Base-by-base conservation (phyloP, 2,797 vertebrate genomes). In the Gallinago nigripennis region DNA sequence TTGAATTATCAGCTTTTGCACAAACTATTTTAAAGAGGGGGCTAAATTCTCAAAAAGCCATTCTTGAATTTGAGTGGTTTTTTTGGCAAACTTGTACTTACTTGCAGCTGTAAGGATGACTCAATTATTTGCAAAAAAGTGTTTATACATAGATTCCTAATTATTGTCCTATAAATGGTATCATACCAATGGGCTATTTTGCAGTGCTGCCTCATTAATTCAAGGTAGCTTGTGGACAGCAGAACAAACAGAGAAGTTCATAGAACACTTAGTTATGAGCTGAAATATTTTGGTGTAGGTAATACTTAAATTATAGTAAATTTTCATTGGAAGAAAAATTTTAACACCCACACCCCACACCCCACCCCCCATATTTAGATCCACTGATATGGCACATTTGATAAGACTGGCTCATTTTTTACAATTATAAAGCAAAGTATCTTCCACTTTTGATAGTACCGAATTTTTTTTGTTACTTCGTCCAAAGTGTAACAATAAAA, bases 51-150 rank as follows among this genome's bases (percentile, higher is more conserved):
- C 31, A 75, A 93, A 88, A 82, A 70, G 1, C 9, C 16, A 33
- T 83, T 78, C 64, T 75, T 70, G 53, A 80, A 65, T 45, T 60
- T 28, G 20, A 78, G 35, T 39, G 23, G 28, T 20, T 21, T 84
- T 84, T 51, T 64, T 85, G 63, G 64, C 54, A 83, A 71, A 77
- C 11, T 66, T 84, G 13, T 54, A 63, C 35, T 65, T 82, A 80
- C 25, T 82, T 88, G 90, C 82, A 95, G 79, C 85, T 95, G 90
- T 81, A 94, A 90, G n/a, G 73, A 90, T 81, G 66, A 95, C 66
- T 94, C 61, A 90, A 51, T 75, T 95, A 75, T 68, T 93, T 90
- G 57, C 1, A 12, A 83, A 92, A 94, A n/a, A 87, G 35, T 20
- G 5, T 63, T 88, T 86, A 90, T 91, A 91, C 28, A 61, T 57